Percentiles rank a stretch among this genome's conserved stretches.
phyloP scores from a whole-genome alignment of 2,888 invertebrate genomes.

The Andrena bicolor region DNA sequence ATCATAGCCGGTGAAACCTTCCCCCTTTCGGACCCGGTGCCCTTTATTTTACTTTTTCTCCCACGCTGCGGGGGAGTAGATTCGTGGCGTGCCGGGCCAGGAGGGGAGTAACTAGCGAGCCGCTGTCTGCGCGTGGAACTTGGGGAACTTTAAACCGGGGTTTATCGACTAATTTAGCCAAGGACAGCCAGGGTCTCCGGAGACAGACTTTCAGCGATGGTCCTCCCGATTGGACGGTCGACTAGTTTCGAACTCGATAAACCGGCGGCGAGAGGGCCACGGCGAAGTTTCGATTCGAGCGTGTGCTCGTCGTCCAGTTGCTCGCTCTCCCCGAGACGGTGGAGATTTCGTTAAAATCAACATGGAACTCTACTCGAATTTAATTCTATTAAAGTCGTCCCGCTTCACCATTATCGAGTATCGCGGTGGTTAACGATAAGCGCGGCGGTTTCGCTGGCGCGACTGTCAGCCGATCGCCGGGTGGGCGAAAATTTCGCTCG shows the following conservation, averaged over 20 bases:
- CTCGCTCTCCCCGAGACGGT: slow-evolving; percentile 28
- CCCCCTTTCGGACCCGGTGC: neutral
- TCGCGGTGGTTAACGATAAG: slow-evolving; percentile 42
- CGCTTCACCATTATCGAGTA: slow-evolving; percentile 39
- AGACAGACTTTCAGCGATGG: slow-evolving; percentile 68
- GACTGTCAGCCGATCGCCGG: neutral
- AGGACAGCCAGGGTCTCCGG: slow-evolving; percentile 69
- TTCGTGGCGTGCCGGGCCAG: slow-evolving; percentile 27
- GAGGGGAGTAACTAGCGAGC: neutral
- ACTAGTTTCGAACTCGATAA: slow-evolving; percentile 75
- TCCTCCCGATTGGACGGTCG: slow-evolving; percentile 66
- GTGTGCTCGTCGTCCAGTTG: slow-evolving; percentile 40
- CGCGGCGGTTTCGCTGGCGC: neutral
- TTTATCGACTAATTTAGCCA: slow-evolving; percentile 80
- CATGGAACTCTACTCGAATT: slow-evolving; percentile 66
- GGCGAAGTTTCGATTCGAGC: slow-evolving; percentile 68
- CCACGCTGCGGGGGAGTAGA: slow-evolving; percentile 41
- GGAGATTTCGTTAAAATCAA: slow-evolving; percentile 74
- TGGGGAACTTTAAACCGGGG: slow-evolving; percentile 74
- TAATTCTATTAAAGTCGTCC: slow-evolving; percentile 70
- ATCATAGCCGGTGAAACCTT: slow-evolving; percentile 38
- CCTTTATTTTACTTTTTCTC: slow-evolving; percentile 51
- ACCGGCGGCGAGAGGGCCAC: slow-evolving; percentile 63
- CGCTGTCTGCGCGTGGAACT: slow-evolving; percentile 48
- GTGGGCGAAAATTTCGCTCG: neutral